Conservation (phyloP, 2,113 vertebrate species). For the Ceyx melanurus region DNA sequence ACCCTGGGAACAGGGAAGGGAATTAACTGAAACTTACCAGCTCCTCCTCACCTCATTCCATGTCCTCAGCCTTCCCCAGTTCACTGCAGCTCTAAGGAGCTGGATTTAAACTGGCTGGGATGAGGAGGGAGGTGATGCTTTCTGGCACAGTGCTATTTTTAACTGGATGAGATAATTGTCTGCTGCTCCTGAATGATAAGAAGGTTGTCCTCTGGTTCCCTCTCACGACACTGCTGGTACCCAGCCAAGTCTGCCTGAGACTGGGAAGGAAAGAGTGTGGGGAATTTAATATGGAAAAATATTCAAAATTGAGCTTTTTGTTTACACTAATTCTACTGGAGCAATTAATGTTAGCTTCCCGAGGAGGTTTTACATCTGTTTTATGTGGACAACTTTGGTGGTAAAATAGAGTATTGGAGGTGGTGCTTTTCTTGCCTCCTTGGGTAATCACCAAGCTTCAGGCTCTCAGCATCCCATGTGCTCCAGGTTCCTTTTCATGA, state of each 20-base stretch:
- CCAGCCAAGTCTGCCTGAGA: background rate
- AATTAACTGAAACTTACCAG: background rate
- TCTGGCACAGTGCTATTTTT: background rate
- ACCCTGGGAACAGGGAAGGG: background rate
- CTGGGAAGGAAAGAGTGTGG: background rate
- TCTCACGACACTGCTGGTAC: accelerated
- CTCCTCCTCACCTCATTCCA: accelerated
- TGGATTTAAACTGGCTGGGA: background rate
- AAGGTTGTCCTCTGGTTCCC: background rate
- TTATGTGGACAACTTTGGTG: too few relatives aligned
- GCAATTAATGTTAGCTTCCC: background rate
- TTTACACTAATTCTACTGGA: background rate
- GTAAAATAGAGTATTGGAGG: background rate
- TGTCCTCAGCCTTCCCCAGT: background rate
- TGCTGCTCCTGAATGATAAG: background rate
- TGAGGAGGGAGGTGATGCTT: background rate
- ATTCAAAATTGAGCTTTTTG: background rate
- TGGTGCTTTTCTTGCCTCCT: background rate
- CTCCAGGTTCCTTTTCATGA: background rate
- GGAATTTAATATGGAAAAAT: background rate
- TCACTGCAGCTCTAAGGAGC: background rate
- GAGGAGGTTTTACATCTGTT: background rate
- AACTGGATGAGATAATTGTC: background rate
- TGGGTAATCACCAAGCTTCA: background rate
- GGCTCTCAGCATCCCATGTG: background rate